Percentiles rank a stretch among this genome's conserved stretches.
These are phyloP conservation scores for Caranx ignobilis DNA, from an alignment of 2,113 vertebrate species.

Conservation along the genomic window DNA sequence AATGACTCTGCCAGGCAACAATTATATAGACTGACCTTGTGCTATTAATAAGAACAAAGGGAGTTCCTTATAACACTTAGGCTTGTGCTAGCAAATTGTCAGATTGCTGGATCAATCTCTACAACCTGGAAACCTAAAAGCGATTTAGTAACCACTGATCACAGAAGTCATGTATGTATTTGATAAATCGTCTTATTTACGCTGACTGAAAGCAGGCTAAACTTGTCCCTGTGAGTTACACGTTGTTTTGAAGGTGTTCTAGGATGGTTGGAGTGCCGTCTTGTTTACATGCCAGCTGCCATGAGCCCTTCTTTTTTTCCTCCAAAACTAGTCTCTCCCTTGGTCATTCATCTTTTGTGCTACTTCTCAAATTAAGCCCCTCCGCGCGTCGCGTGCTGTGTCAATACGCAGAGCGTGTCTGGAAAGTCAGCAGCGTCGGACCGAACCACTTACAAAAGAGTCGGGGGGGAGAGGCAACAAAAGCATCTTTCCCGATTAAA, in stretches of 20 bases:
- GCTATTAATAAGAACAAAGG: background rate
- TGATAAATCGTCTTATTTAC: background rate
- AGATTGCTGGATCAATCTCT: no score
- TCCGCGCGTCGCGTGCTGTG: conserved; percentile 56
- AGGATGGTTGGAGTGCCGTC: conserved; percentile 1
- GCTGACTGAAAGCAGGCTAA: background rate
- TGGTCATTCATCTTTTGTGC: conserved; percentile 32
- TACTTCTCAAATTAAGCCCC: conserved; percentile 37
- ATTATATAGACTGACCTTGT: background rate
- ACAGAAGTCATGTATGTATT: no score
- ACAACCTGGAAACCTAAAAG: no score
- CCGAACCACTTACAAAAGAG: conserved; percentile 43
- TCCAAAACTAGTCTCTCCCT: conserved; percentile 34
- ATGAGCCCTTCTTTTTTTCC: conserved; percentile 16
- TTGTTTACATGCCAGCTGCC: conserved; percentile 78
- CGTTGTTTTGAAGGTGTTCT: background rate
- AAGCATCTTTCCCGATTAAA: rapidly evolving
- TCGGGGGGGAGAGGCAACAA: background rate
- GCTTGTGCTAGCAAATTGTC: no score
- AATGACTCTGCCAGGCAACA: background rate
- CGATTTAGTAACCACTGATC: no score
- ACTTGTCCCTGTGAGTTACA: background rate
- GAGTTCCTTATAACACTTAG: no score
- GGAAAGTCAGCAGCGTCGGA: conserved; percentile 47
- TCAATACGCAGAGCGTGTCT: conserved; percentile 70